These are phyloP conservation scores for Euphonia xanthogaster DNA, from an alignment of 2,797 vertebrate genomes.

Conservation along the genomic window DNA sequence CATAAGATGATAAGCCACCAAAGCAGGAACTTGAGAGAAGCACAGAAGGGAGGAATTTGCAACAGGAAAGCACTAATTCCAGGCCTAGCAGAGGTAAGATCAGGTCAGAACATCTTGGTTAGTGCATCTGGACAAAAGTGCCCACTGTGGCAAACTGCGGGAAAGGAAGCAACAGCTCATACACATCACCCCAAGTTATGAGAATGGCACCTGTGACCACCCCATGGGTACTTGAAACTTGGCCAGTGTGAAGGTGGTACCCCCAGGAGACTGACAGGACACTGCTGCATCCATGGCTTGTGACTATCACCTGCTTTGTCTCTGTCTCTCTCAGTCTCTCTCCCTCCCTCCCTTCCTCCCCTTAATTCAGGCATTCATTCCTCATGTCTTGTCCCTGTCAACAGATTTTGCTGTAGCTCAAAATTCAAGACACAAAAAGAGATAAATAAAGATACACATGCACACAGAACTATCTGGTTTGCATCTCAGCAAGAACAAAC, in stretches of 20 bases:
- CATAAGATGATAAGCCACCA: not conserved
- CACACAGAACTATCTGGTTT: not conserved
- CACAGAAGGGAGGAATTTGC: not conserved
- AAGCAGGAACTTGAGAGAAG: not conserved
- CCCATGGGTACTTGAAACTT: not conserved
- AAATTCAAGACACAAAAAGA: not conserved
- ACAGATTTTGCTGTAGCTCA: not conserved
- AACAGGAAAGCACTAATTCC: not conserved
- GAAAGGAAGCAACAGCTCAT: not conserved
- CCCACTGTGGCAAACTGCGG: not conserved
- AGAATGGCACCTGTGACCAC: not conserved
- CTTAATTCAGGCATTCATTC: not conserved
- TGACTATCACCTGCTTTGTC: not conserved
- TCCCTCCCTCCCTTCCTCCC: not conserved
- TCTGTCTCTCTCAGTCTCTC: not conserved
- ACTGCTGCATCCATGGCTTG: accelerated
- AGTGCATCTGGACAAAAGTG: not conserved
- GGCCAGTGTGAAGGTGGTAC: not conserved
- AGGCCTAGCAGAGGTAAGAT: not conserved
- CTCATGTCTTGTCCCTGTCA: not conserved
- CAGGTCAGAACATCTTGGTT: not conserved
- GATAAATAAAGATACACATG: not conserved
- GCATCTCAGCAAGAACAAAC: not conserved
- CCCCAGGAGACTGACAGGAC: not conserved
- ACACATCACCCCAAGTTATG: not conserved